phyloP scores from a whole-genome alignment of 2,797 vertebrate species.

The Myioborus melanocephalus region DNA sequence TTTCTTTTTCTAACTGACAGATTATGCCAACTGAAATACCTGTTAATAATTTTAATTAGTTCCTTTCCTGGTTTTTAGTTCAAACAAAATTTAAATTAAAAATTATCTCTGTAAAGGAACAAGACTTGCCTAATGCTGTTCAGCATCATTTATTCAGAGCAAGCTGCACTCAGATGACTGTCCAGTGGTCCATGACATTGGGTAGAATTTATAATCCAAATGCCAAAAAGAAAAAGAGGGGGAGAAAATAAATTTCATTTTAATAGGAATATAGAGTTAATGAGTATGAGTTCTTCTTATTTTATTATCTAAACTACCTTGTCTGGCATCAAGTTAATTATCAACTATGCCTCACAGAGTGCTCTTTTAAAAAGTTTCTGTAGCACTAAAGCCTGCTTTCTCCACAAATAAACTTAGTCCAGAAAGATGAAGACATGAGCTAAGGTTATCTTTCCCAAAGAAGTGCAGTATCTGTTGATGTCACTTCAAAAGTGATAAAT shows the following conservation, averaged over 20 bases:
- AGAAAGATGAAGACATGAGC: background rate
- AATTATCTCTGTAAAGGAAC: slow-evolving; percentile 40
- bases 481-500: background rate
- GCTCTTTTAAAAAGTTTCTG: background rate
- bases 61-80: slow-evolving; percentile 8
- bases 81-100: slow-evolving; percentile 62
- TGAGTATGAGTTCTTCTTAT: background rate
- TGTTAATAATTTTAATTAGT: slow-evolving; percentile 38
- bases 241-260: slow-evolving; percentile 45
- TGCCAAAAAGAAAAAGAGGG: slow-evolving; percentile 1
- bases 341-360: slow-evolving; percentile 5
- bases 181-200: slow-evolving; percentile 29
- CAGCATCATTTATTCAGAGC: slow-evolving; percentile 42
- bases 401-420: background rate
- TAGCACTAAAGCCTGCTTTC: background rate
- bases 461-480: background rate
- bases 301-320: slow-evolving; percentile 44
- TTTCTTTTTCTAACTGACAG: background rate
- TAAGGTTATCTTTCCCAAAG: background rate
- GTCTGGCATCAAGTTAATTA: slow-evolving; percentile 23
- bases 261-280: slow-evolving; percentile 51
- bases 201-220: slow-evolving; percentile 34
- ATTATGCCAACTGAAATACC: background rate
- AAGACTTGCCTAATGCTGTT: slow-evolving; percentile 6
- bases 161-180: slow-evolving; percentile 23